Percentiles rank a stretch among this genome's conserved stretches.
These are phyloP conservation scores for Salvelinus alpinus DNA, from an alignment of 2,113 vertebrate species.

Conservation along the genomic window DNA sequence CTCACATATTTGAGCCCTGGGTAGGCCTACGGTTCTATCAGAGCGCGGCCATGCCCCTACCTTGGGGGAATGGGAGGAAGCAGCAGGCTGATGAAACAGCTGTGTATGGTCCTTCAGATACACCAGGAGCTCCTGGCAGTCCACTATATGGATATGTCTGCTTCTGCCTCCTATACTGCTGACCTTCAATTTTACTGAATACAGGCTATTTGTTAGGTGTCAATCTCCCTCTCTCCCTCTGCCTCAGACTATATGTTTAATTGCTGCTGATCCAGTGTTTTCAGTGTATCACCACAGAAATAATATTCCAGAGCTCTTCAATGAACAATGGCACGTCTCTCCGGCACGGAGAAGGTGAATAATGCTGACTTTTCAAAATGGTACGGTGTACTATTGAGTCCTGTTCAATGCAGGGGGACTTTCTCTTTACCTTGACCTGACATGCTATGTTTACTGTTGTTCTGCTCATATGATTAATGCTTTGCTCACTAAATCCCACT, in stretches of 20 bases:
- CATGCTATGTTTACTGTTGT: constrained; percentile 71
- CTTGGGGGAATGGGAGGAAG: constrained; percentile 43
- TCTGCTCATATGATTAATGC: constrained; percentile 65
- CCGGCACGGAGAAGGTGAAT: constrained; percentile 52
- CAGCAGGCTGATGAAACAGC: constrained; percentile 51
- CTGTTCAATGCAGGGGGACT: constrained; percentile 67
- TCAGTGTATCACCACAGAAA: constrained; percentile 58
- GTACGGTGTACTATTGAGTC: constrained; percentile 61
- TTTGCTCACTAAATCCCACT: constrained; percentile 38
- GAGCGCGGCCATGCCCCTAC: constrained; percentile 24
- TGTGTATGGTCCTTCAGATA: constrained; percentile 55
- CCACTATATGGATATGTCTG: constrained; percentile 45
- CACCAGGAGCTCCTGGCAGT: constrained; percentile 51
- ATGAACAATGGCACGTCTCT: constrained; percentile 68
- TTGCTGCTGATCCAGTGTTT: constrained; percentile 71
- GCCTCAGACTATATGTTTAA: constrained; percentile 47
- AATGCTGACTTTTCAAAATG: constrained; percentile 70
- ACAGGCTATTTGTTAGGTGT: constrained; percentile 38
- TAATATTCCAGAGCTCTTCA: constrained; percentile 66
- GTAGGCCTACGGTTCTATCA: constrained; percentile 29
- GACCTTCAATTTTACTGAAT: constrained; percentile 30
- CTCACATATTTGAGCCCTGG: constrained; percentile 44
- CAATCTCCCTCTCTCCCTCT: constrained; percentile 55
- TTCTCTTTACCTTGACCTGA: constrained; percentile 72
- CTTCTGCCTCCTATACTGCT: constrained; percentile 52